Conservation (phyloP, 2,797 vertebrate species). For the Anguilla megastoma region DNA sequence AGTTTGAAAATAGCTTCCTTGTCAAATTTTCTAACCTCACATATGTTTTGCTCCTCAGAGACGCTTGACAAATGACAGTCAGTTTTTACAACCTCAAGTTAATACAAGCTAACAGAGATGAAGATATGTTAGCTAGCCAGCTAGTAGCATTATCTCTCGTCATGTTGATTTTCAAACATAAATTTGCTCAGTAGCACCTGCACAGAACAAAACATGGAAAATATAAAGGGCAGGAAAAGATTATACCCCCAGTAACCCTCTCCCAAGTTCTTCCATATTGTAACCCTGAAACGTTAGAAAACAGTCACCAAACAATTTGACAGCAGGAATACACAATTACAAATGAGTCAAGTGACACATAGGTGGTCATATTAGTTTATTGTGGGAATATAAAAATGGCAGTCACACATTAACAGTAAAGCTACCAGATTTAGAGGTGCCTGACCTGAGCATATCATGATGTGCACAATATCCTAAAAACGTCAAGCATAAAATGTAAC, state of each 20-base stretch:
- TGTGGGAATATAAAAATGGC: neutral
- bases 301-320: no score
- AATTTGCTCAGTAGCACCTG: neutral
- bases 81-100: neutral
- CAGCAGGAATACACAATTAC: no score
- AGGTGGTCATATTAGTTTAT: no score
- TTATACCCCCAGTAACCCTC: neutral
- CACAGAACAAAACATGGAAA: neutral
- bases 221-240: neutral
- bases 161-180: neutral
- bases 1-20: neutral
- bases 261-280: slow-evolving; percentile 13
- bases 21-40: neutral
- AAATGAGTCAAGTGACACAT: no score
- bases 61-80: neutral
- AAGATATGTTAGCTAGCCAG: neutral
- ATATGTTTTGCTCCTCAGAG: neutral
- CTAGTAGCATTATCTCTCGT: neutral
- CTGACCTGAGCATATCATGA: no score
- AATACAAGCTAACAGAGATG: neutral
- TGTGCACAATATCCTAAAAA: no score
- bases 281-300: neutral
- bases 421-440: no score
- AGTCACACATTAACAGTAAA: slow-evolving; percentile 17
- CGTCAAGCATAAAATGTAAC: neutral